Evolutionary conservation across 2,888 invertebrate species (phyloP), one percentile per base, ranked within the genome.

Genomic region (Chromoteleia sp.): DNA sequence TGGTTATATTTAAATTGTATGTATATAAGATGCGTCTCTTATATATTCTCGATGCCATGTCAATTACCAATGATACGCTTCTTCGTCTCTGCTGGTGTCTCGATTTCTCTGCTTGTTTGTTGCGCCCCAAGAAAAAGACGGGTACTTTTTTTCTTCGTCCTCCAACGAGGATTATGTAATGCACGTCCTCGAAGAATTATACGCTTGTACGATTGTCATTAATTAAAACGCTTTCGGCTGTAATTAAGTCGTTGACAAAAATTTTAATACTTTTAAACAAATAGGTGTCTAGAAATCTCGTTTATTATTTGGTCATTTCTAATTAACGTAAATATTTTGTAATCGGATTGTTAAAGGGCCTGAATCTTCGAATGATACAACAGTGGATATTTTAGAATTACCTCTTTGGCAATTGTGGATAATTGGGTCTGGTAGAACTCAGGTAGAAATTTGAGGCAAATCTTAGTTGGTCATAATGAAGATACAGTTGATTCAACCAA

Each of bases 1-100:
- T 84, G 87, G 86, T 85, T 87, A 84, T 86, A 88, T 89, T 89
- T 87, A 87, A 88, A 86, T 85, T 83, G 83, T 84, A 82, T 83
- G 81, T 76, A 83, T 81, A 83, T 81, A 83, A 83, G 83, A 81
- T 81, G 80, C 80, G 70, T 77, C 80, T 41, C 79, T 68, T 73
- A 75, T 84, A 84, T 81, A 84, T 82, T 80, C 79, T 50, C 81
- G 81, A 81, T 82, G 83, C 85, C 85, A 85, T 85, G 87, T 88
- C 88, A 87, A 88, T 88, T 88, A 88, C 86, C 87, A 85, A 83
- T 85, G 85, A 81, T 82, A 82, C 82, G 75, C 75, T 77, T 81
- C 77, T 73, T 73, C 78, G 79, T 79, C 79, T 78, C 73, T 71
- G 71, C 50, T 80, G 74, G 70, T 75, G 70, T 80, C 65, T 75